Percentiles rank a stretch among this genome's conserved stretches.
Conservation (phyloP, 2,113 vertebrate species). For the Scomber colias region DNA sequence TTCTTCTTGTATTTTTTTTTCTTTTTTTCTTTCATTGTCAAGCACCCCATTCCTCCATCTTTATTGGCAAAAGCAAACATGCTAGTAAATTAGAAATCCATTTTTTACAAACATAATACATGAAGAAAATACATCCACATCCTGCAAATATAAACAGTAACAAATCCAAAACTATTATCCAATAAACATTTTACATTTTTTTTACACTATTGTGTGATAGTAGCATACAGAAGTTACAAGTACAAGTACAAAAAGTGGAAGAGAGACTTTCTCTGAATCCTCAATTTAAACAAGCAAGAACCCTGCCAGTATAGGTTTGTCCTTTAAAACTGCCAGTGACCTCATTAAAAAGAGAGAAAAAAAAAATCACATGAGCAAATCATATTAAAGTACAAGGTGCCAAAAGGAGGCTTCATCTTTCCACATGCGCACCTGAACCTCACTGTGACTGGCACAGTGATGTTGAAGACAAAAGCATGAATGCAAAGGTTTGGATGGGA, state of each 20-base stretch:
- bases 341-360: not conserved
- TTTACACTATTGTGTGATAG: constrained; percentile 90
- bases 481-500: not conserved
- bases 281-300: constrained; percentile 50
- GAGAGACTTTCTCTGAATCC: constrained; percentile 50
- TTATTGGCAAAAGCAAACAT: constrained; percentile 99
- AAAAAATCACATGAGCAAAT: not conserved
- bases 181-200: constrained; percentile 91
- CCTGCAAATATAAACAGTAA: constrained; percentile 99
- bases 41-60: constrained; percentile 92
- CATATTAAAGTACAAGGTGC: constrained; percentile 8
- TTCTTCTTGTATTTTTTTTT: constrained; percentile 14
- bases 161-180: constrained; percentile 95
- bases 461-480: not conserved
- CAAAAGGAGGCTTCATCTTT: constrained; percentile 7
- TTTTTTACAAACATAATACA: constrained; percentile 95
- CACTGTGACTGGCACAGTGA: not conserved
- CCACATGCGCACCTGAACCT: constrained; percentile 3
- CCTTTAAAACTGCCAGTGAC: constrained; percentile 44
- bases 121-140: constrained; percentile 99
- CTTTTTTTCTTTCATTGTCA: constrained; percentile 46
- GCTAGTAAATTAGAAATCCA: constrained; percentile 97
- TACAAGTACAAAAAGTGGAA: constrained; percentile 81
- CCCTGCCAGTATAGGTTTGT: constrained; percentile 15
- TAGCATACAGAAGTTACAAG: constrained; percentile 87